Percentiles rank a stretch among this genome's conserved stretches.
Evolutionary conservation across 1,140 invertebrate genomes (phyloP).

Genomic region (Zaprionus camerounensis): DNA sequence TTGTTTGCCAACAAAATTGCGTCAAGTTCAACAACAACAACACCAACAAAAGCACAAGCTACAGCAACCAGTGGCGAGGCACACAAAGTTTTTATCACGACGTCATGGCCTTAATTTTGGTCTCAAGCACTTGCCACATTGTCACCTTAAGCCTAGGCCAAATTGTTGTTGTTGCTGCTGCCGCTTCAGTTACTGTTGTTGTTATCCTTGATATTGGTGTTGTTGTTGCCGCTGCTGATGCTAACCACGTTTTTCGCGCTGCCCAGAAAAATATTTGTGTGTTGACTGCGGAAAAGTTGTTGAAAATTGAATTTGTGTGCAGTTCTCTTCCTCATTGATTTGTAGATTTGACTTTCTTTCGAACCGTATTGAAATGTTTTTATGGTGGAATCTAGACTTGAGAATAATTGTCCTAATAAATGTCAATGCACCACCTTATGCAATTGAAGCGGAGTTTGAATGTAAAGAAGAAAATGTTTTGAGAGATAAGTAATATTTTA

Average conservation of each 20-base stretch:
- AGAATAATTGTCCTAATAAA: background rate
- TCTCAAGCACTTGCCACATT: conserved; percentile 45
- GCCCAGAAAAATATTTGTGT: conserved; percentile 68
- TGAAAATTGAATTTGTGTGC: conserved; percentile 76
- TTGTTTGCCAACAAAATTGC: conserved; percentile 82
- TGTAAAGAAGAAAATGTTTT: background rate
- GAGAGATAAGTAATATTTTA: background rate
- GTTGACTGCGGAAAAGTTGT: conserved; percentile 78
- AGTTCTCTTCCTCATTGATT: conserved; percentile 69
- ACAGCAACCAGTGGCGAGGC: conserved; percentile 23
- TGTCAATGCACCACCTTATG: background rate
- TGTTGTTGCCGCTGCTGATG: conserved; percentile 27
- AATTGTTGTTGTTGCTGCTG: conserved; percentile 10
- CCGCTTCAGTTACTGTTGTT: conserved; percentile 2
- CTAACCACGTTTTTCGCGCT: conserved; percentile 26
- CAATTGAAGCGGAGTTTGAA: background rate
- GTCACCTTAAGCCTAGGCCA: conserved; percentile 30
- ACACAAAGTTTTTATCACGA: conserved; percentile 74
- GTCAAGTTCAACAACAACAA: conserved; percentile 73
- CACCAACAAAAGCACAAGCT: conserved; percentile 48
- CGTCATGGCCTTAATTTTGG: conserved; percentile 73
- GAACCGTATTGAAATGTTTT: background rate
- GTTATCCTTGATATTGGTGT: background rate
- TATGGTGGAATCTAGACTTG: background rate
- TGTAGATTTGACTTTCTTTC: conserved; percentile 17